These are phyloP conservation scores for Dipus sagitta DNA, from an alignment of 2,797 vertebrate species.

Conservation along the genomic window DNA sequence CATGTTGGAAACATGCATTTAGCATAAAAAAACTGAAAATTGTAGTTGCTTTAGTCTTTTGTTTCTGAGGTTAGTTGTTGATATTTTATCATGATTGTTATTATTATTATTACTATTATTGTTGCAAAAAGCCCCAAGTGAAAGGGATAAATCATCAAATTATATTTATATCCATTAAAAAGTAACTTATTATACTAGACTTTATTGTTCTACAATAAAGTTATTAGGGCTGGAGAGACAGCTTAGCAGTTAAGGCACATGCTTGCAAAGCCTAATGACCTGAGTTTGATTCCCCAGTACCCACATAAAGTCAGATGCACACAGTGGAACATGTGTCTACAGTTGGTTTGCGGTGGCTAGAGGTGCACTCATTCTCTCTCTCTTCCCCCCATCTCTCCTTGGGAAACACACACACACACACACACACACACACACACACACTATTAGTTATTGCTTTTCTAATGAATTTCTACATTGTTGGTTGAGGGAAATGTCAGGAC, in stretches of 20 bases:
- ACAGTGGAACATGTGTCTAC: too few relatives aligned
- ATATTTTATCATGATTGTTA: background rate
- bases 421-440: too few relatives aligned
- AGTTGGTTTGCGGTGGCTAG: too few relatives aligned
- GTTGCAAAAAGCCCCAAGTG: background rate
- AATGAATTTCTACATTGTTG: background rate
- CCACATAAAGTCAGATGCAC: too few relatives aligned
- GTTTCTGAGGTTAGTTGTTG: slow-evolving; percentile 44
- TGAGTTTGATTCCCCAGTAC: too few relatives aligned
- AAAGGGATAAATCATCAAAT: slow-evolving; percentile 16
- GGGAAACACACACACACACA: too few relatives aligned
- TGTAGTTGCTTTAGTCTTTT: slow-evolving; percentile 2
- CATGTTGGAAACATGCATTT: background rate
- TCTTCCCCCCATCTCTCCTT: too few relatives aligned
- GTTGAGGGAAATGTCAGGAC: background rate
- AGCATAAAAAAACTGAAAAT: background rate
- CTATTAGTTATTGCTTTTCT: background rate
- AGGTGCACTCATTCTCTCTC: too few relatives aligned
- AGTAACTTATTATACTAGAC: background rate
- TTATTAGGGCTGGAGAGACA: too few relatives aligned
- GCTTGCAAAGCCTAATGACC: too few relatives aligned
- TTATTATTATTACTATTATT: background rate
- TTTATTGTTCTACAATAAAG: too few relatives aligned
- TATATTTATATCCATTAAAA: slow-evolving; percentile 13
- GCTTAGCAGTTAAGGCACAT: too few relatives aligned